These are phyloP conservation scores for Trichosurus vulpecula DNA, from an alignment of 2,797 vertebrate genomes.

Conservation along the genomic window DNA sequence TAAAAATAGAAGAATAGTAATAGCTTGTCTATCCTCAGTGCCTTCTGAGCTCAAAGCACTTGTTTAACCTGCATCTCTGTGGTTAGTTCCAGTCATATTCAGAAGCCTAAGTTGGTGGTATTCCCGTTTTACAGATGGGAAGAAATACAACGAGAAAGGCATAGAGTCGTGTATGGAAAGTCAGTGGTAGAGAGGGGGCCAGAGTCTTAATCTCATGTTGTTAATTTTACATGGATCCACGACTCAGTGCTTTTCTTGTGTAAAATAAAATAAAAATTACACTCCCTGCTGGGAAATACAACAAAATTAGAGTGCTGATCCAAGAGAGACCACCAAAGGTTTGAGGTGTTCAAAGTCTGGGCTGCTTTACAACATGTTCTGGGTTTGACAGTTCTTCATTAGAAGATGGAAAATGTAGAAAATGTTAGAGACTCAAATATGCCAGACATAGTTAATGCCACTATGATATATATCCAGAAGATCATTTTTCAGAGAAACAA, in stretches of 20 bases:
- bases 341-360: background rate
- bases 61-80: slow-evolving; percentile 25
- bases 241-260: background rate
- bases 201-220: background rate
- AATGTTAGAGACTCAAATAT: background rate
- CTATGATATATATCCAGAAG: background rate
- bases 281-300: background rate
- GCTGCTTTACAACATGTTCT: background rate
- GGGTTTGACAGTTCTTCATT: background rate
- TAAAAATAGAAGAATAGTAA: slow-evolving; percentile 65
- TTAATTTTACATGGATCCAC: background rate
- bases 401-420: slow-evolving; percentile 44
- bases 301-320: background rate
- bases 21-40: slow-evolving; percentile 58
- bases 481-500: slow-evolving; percentile 24
- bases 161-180: background rate
- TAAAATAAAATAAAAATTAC: slow-evolving; percentile 11
- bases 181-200: background rate
- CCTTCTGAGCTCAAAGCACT: slow-evolving; percentile 65
- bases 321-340: background rate
- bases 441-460: background rate
- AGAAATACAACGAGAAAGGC: background rate
- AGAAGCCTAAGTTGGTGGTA: slow-evolving; percentile 44
- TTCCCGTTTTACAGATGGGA: slow-evolving; percentile 1
- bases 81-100: slow-evolving; percentile 30